These are phyloP conservation scores for Neomonachus schauinslandi DNA, from an alignment of 2,113 vertebrate species.

Conservation along the genomic window DNA sequence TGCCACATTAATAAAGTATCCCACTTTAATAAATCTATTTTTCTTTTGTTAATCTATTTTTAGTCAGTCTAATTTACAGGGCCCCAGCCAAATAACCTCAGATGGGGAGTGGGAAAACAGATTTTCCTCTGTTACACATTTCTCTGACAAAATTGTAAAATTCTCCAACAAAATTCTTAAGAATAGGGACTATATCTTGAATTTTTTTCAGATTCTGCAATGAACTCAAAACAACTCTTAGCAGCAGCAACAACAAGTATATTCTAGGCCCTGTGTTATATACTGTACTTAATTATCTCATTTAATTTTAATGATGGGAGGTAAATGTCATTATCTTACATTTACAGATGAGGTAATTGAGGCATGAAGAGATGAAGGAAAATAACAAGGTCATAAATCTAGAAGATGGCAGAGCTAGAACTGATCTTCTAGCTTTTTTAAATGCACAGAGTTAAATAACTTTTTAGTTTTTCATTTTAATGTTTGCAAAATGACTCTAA, in stretches of 20 bases:
- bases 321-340: constrained; percentile 20
- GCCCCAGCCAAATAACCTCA: background rate
- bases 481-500: constrained; percentile 21
- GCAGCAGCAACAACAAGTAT: background rate
- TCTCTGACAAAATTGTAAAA: background rate
- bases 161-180: background rate
- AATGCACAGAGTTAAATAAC: background rate
- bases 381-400: background rate
- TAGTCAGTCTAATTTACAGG: background rate
- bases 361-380: background rate
- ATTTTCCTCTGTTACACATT: background rate
- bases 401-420: background rate
- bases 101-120: background rate
- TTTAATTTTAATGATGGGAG: constrained; percentile 31
- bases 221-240: constrained; percentile 21
- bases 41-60: background rate
- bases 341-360: constrained; percentile 17
- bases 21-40: background rate
- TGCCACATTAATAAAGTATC: background rate
- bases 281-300: background rate
- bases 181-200: background rate
- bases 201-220: constrained; percentile 24
- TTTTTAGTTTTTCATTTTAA: background rate
- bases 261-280: background rate
- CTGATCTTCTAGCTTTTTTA: background rate